Conservation (phyloP, 2,113 vertebrate species). For the Bubo scandiacus region DNA sequence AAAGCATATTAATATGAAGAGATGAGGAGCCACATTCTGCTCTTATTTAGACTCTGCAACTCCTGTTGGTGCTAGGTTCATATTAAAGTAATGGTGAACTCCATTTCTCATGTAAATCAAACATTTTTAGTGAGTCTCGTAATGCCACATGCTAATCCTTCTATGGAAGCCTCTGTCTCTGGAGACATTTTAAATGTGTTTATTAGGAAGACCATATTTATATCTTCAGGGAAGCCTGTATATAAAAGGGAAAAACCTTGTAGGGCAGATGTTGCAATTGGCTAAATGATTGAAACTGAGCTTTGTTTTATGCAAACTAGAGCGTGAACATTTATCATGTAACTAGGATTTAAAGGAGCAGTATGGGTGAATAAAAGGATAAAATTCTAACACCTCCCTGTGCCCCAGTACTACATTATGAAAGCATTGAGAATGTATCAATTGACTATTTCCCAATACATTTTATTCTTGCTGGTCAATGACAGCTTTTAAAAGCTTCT, state of each 20-base stretch:
- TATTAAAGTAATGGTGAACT: neutral
- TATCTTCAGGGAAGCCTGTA: conserved; percentile 58
- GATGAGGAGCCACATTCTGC: neutral
- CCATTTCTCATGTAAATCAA: conserved; percentile 22
- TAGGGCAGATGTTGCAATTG: conserved; percentile 66
- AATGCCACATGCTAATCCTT: conserved; percentile 11
- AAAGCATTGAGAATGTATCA: neutral
- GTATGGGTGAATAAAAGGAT: conserved; percentile 6
- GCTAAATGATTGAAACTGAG: conserved; percentile 64
- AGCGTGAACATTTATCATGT: conserved; percentile 58
- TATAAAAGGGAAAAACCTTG: conserved; percentile 62
- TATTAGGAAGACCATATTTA: conserved; percentile 59
- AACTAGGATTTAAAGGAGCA: conserved; percentile 56
- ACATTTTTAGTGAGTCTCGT: neutral
- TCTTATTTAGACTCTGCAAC: neutral
- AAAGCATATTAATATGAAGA: neutral
- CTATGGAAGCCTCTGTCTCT: conserved; percentile 20
- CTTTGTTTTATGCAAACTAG: conserved; percentile 66
- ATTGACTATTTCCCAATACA: neutral
- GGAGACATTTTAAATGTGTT: conserved; percentile 42
- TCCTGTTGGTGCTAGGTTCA: neutral
- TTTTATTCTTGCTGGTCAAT: neutral
- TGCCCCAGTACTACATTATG: neutral
- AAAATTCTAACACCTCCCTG: neutral
- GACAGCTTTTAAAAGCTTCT: neutral